A percentile compares a stretch with the other conserved stretches of the same genome.
phyloP scores from a whole-genome alignment of 2,888 invertebrate species.

The Campoletis raptor region DNA sequence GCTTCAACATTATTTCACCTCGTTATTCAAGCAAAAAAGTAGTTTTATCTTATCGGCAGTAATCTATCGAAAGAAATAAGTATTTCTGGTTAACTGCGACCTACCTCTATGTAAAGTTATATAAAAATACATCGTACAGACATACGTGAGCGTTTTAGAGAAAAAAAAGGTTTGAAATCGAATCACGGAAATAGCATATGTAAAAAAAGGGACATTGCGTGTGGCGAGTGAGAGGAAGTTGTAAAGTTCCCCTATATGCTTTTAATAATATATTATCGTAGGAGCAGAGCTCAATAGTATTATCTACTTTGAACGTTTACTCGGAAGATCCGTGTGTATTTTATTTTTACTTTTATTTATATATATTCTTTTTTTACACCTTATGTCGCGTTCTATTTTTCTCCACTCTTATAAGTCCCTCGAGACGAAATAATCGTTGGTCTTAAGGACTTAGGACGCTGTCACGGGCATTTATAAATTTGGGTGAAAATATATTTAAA shows the following conservation, averaged over 20 bases:
- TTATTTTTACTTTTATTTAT: slow-evolving; percentile 32
- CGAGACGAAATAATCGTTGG: slow-evolving; percentile 30
- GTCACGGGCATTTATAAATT: slow-evolving; percentile 14
- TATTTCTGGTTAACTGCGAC: neutral
- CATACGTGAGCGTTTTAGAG: neutral
- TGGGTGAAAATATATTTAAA: neutral
- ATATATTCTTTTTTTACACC: slow-evolving; percentile 5
- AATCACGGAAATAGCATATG: slow-evolving; percentile 28
- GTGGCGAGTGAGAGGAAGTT: slow-evolving; percentile 28
- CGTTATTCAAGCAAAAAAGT: neutral
- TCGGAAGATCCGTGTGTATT: slow-evolving; percentile 8
- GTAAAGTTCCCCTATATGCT: slow-evolving; percentile 28
- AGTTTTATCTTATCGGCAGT: neutral
- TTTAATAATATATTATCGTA: slow-evolving; percentile 36
- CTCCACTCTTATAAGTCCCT: slow-evolving; percentile 31
- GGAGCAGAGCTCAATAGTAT: slow-evolving; percentile 38
- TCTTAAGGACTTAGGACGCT: slow-evolving; percentile 24
- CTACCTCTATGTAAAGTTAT: neutral
- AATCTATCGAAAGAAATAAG: neutral
- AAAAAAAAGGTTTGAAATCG: slow-evolving; percentile 18
- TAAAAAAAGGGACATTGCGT: slow-evolving; percentile 23
- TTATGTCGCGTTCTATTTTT: slow-evolving; percentile 44
- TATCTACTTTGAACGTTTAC: slow-evolving; percentile 14
- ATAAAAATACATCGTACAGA: neutral
- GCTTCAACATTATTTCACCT: neutral